Conservation (phyloP, 2,888 invertebrate species). For the Nemapogon koenigi region DNA sequence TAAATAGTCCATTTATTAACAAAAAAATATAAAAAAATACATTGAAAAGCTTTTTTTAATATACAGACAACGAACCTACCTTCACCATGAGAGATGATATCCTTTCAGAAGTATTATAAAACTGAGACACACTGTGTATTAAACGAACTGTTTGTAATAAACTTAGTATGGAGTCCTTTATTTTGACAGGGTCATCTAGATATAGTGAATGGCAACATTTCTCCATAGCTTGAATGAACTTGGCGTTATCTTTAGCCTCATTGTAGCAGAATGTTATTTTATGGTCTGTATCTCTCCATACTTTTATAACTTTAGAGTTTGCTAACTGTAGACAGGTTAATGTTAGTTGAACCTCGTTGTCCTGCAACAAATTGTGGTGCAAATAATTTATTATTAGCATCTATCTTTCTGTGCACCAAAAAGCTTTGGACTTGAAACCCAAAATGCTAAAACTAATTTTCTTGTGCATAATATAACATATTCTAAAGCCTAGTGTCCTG, state of each 20-base stretch:
- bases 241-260: slow-evolving; percentile 95
- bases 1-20: no score
- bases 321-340: slow-evolving; percentile 77
- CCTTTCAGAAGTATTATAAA: slow-evolving; percentile 95
- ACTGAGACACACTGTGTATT: slow-evolving; percentile 94
- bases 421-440: no score
- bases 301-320: slow-evolving; percentile 78
- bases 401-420: no score
- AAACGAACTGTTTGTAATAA: slow-evolving; percentile 89
- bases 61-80: slow-evolving; percentile 45
- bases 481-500: no score
- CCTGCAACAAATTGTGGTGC: slow-evolving; percentile 40
- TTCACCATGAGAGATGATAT: slow-evolving; percentile 97
- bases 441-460: no score
- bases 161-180: slow-evolving; percentile 88
- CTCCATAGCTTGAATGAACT: slow-evolving; percentile 92
- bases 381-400: no score
- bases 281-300: slow-evolving; percentile 85
- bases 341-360: slow-evolving; percentile 78
- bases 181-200: slow-evolving; percentile 90
- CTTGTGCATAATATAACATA: no score
- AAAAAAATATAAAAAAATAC: no score
- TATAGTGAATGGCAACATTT: slow-evolving; percentile 94
- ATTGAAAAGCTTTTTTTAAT: neutral
- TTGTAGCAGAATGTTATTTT: slow-evolving; percentile 95